Conservation (phyloP, 2,888 invertebrate genomes). For the Microdon myrmicae region DNA sequence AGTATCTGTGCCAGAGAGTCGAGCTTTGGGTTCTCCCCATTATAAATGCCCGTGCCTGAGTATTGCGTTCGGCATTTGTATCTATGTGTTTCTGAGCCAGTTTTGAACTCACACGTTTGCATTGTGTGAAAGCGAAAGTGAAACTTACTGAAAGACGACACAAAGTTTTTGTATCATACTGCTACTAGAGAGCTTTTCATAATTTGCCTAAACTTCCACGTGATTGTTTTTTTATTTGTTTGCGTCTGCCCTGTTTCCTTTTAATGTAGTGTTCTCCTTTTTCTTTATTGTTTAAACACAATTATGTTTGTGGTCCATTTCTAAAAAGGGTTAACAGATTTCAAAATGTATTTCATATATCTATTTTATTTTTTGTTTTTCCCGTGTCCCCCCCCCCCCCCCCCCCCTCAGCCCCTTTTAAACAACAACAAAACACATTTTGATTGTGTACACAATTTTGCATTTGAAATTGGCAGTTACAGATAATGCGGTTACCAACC, state of each 20-base stretch:
- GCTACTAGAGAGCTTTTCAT: constrained; percentile 50
- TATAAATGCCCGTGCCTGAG: no score
- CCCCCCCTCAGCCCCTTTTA: no score
- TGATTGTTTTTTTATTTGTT: constrained; percentile 3
- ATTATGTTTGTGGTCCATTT: constrained; percentile 11
- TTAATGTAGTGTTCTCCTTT: constrained; percentile 22
- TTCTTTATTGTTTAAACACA: constrained; percentile 8
- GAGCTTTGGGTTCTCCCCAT: no score
- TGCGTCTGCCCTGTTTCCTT: constrained; percentile 7
- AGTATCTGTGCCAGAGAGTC: constrained; percentile 14
- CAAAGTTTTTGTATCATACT: constrained; percentile 17
- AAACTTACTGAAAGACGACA: constrained; percentile 59
- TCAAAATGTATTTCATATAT: background rate
- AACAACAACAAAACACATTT: no score
- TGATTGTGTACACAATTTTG: background rate
- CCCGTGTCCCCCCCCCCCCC: background rate
- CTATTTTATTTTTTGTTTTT: background rate
- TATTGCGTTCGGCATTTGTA: constrained; percentile 14
- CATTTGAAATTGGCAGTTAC: background rate
- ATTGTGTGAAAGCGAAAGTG: constrained; percentile 63
- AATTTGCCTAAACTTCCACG: background rate
- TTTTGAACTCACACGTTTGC: constrained; percentile 2
- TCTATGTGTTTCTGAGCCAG: constrained; percentile 8
- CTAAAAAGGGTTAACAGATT: background rate
- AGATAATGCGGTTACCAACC: background rate